These are phyloP conservation scores for Chitala chitala DNA, from an alignment of 2,113 vertebrate genomes.

Conservation along the genomic window DNA sequence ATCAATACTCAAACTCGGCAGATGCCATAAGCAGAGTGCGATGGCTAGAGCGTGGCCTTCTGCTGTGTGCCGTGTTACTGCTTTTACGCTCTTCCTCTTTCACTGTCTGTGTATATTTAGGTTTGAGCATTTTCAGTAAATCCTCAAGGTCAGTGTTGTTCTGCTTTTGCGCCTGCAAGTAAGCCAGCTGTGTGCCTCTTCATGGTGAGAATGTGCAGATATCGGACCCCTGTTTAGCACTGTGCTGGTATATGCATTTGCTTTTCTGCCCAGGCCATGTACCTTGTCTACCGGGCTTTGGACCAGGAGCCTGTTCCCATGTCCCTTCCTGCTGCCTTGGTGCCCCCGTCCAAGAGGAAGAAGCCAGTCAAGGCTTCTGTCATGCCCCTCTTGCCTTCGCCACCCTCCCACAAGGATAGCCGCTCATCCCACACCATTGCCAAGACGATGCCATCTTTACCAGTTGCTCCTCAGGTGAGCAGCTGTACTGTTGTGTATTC, in stretches of 20 bases:
- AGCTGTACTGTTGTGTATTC: no score
- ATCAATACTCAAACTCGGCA: no score
- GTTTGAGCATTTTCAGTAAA: no score
- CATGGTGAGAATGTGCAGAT: background rate
- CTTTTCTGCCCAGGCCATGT: conserved; percentile 80
- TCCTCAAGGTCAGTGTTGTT: no score
- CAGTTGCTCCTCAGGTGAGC: conserved; percentile 51
- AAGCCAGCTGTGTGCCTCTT: background rate
- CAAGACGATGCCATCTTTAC: conserved; percentile 66
- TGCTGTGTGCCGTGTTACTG: no score
- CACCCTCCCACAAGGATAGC: conserved; percentile 74
- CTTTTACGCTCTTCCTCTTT: no score
- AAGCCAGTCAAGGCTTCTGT: conserved; percentile 64
- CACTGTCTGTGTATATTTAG: no score
- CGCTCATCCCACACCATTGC: conserved; percentile 67
- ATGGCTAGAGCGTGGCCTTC: no score
- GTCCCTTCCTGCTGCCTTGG: conserved; percentile 81
- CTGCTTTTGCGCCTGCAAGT: no score
- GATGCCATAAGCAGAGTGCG: no score
- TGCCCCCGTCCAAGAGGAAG: conserved; percentile 94
- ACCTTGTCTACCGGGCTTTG: conserved; percentile 93
- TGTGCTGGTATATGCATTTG: background rate
- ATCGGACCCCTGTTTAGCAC: background rate
- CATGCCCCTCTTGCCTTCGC: conserved; percentile 71
- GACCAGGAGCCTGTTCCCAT: conserved; percentile 94